phyloP scores from a whole-genome alignment of 64 coral and sea anemone genomes.

The Actinia equina region DNA sequence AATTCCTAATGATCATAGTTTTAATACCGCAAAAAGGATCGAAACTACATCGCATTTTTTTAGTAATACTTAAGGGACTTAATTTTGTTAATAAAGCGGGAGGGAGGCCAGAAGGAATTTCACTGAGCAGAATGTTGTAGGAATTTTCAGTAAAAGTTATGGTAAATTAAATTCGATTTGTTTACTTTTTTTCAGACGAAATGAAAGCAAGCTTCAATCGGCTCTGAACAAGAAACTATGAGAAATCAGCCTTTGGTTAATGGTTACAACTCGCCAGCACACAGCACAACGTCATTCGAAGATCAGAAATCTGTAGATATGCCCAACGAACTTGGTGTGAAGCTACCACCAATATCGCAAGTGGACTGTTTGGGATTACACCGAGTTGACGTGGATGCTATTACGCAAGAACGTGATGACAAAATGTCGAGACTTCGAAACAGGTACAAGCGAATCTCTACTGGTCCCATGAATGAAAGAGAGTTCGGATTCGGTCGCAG shows the following conservation, averaged over 20 bases:
- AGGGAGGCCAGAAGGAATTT: too few species aligned
- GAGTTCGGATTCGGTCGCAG: conserved; percentile 8
- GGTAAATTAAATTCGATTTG: background rate
- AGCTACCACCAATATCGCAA: conserved; percentile 35
- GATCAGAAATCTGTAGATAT: background rate
- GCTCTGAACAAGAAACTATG: background rate
- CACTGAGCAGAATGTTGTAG: background rate
- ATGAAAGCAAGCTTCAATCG: background rate
- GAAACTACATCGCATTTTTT: too few species aligned
- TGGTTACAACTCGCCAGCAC: background rate
- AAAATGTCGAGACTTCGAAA: conserved; percentile 1
- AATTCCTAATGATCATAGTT: background rate
- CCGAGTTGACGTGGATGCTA: conserved; percentile 22
- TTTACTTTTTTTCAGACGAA: background rate
- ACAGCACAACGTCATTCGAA: background rate
- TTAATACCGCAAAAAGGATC: too few species aligned
- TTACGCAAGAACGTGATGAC: conserved; percentile 21
- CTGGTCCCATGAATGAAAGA: conserved; percentile 4
- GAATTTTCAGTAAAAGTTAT: background rate
- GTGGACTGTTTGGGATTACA: conserved; percentile 44
- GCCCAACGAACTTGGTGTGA: background rate
- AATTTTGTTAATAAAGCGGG: too few species aligned
- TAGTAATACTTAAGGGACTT: too few species aligned
- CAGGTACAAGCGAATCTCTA: conserved; percentile 18
- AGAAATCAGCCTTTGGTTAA: background rate